Evolutionary conservation across 2,888 invertebrate species (phyloP).

Genomic region (Amitus sp.): DNA sequence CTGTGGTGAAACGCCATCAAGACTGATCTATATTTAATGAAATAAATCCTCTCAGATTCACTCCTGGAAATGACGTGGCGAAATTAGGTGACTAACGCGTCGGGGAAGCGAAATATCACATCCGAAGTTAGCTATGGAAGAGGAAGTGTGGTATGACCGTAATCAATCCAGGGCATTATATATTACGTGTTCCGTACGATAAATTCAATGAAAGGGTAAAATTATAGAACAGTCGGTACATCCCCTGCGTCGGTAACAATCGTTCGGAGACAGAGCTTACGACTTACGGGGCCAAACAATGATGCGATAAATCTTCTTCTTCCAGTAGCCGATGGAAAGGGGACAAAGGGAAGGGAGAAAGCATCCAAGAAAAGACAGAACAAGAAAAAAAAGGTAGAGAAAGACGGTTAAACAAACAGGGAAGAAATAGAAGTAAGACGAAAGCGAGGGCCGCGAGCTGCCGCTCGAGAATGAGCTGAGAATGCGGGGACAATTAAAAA

Average conservation of each 20-base stretch:
- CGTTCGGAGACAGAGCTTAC: constrained; percentile 47
- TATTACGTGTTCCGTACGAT: constrained; percentile 16
- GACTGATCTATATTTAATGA: no score
- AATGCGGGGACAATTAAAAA: constrained; percentile 40
- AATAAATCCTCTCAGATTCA: no score
- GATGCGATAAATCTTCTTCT: constrained; percentile 61
- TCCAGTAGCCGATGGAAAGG: constrained; percentile 19
- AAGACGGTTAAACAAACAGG: constrained; percentile 35
- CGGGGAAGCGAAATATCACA: neutral
- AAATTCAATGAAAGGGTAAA: constrained; percentile 37
- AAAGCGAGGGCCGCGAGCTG: constrained; percentile 37
- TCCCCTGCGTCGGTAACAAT: constrained; percentile 45
- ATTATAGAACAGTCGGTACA: constrained; percentile 38
- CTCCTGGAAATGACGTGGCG: no score
- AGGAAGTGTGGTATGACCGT: constrained; percentile 1
- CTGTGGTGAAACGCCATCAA: no score
- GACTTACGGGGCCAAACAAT: constrained; percentile 57
- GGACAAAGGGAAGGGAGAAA: constrained; percentile 36
- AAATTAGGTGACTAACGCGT: neutral
- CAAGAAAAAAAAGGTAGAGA: constrained; percentile 29
- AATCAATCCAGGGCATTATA: constrained; percentile 23
- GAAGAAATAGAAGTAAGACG: constrained; percentile 46
- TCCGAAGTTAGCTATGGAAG: neutral
- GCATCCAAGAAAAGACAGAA: constrained; percentile 42
- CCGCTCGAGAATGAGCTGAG: constrained; percentile 32